A percentile compares a stretch with the other conserved stretches of the same genome.
Conservation (phyloP, 37 sponge, comb jelly and placozoan genomes). For the Ianthella basta region DNA sequence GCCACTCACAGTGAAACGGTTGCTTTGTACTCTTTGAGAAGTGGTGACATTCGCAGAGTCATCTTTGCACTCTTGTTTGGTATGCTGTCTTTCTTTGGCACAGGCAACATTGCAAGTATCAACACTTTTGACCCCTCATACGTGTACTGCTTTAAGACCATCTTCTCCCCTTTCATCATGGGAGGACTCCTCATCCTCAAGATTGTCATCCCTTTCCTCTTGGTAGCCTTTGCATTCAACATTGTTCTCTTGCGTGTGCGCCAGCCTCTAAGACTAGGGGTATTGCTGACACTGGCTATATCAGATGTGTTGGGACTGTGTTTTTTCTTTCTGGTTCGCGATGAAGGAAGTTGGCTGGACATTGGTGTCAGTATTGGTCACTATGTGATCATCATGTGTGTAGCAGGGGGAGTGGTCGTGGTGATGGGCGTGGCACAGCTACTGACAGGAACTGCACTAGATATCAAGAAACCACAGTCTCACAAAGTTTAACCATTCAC, state of each 20-base stretch:
- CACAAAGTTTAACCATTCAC: too few species aligned
- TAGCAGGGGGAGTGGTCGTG: conserved; percentile 62
- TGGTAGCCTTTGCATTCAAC: conserved; percentile 73
- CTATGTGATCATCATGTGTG: conserved; percentile 72
- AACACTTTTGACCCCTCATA: conserved; percentile 79
- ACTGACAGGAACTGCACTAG: conserved; percentile 37
- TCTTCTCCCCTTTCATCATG: conserved; percentile 79
- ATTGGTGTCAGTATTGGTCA: conserved; percentile 87
- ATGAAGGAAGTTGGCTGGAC: conserved; percentile 89
- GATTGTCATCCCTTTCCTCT: conserved; percentile 79
- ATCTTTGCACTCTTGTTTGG: conserved; percentile 69
- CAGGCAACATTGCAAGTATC: conserved; percentile 88
- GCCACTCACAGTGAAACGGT: neutral
- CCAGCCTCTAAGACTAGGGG: conserved; percentile 29
- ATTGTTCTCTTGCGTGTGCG: conserved; percentile 33
- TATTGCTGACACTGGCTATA: conserved; percentile 67
- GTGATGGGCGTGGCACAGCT: conserved; percentile 65
- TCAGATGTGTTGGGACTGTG: conserved; percentile 84
- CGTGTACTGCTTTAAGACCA: conserved; percentile 76
- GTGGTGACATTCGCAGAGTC: conserved; percentile 52
- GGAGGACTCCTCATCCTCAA: conserved; percentile 73
- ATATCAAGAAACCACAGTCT: too few species aligned
- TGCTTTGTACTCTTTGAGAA: neutral
- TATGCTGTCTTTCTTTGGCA: conserved; percentile 79
- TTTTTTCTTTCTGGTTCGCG: conserved; percentile 86